Conservation (phyloP, 1,140 invertebrate species). For the Calephelis virginiensis region DNA sequence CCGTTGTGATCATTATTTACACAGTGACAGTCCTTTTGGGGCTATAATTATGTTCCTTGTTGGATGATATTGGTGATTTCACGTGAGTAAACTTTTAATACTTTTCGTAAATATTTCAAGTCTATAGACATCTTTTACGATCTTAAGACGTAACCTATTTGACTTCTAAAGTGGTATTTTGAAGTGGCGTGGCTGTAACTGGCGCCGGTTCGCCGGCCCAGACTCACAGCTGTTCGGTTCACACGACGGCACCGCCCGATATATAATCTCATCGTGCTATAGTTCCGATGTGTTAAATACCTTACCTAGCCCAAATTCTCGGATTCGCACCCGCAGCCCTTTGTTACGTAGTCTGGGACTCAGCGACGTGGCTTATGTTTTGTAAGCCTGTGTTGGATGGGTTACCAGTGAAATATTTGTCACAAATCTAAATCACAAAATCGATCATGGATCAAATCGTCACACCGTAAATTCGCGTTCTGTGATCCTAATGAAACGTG, state of each 20-base stretch:
- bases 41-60: constrained; percentile 66
- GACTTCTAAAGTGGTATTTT: constrained; percentile 56
- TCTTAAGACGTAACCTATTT: constrained; percentile 63
- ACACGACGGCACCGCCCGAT: constrained; percentile 33
- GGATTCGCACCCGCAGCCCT: background rate
- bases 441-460: too few species aligned
- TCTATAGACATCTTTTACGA: constrained; percentile 23
- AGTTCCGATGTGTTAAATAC: background rate
- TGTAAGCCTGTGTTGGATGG: too few species aligned
- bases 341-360: background rate
- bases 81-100: constrained; percentile 53
- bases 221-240: constrained; percentile 58
- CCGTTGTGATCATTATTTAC: constrained; percentile 75
- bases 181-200: constrained; percentile 58
- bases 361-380: background rate
- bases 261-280: constrained; percentile 16
- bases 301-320: constrained; percentile 1
- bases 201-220: constrained; percentile 54
- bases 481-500: too few species aligned
- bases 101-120: constrained; percentile 17
- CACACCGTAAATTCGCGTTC: too few species aligned
- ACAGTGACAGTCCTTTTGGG: constrained; percentile 64
- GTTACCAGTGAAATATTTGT: too few species aligned
- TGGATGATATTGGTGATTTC: constrained; percentile 71
- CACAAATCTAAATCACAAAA: too few species aligned